Base-by-base conservation (phyloP, 2,888 invertebrate genomes). In the Cephus pulcher region DNA sequence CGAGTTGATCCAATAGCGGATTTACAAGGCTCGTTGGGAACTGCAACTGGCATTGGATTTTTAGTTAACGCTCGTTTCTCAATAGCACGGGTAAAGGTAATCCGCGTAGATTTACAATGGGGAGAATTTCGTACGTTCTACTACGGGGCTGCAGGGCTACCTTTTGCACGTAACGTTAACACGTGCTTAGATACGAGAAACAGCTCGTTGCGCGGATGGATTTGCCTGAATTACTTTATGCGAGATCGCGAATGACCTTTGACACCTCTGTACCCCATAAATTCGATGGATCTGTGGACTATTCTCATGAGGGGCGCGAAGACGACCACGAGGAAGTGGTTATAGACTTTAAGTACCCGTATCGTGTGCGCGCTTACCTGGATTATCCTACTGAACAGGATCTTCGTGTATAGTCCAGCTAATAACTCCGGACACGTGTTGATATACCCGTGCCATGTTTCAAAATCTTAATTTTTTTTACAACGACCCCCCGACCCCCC, bases 1-100 rank as follows among this genome's bases (percentile, higher is more conserved):
- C 84, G 80, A 84, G 80, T 83, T 81, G 84, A 85, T 83, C 82
- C 82, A 81, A 80, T 86, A 87, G 88, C 85, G 86, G 88, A 89
- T 89, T 89, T 89, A 89, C 87, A 73, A 76, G 73, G 76, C 68
- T 71, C 56, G 56, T 23, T 15, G 56, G 23, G 9, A 23, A 56
- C 23, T 56, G 23, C 56, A 56, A 23, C 56, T 56, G 56, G 56
- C 56, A 23, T 23, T 56, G 56, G 23, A 23, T 56, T 23, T 56
- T 56, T 56, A 23, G 15, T 56, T 56, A 56, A 56, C 56, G 40
- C 40, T 40, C 6, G 56, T 56, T 23, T 23, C 56, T 56, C 23
- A 56, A 23, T 56, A 9, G 23, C 9, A 56, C 9, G 56, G 15
- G 15, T 56, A 56, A 56, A 23, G 23, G 56, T 56, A 23, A 56